A percentile compares a stretch with the other conserved stretches of the same genome.
Evolutionary conservation across 2,797 vertebrate genomes (phyloP).

Genomic region (Malacoctenus gilli): DNA sequence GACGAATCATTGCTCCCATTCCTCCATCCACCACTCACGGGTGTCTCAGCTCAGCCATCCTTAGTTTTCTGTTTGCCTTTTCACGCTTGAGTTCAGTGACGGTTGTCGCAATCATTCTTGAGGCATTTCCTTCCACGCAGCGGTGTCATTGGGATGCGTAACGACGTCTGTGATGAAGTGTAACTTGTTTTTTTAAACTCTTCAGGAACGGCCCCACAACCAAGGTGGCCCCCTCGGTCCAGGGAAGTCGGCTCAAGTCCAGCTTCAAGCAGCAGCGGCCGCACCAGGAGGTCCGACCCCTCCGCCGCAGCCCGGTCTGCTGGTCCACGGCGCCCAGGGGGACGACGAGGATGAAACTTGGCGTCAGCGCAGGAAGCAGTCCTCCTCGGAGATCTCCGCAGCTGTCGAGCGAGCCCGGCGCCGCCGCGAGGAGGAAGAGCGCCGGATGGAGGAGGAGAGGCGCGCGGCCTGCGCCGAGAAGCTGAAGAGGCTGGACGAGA

Average conservation of each 20-base stretch:
- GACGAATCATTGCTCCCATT: constrained; percentile 59
- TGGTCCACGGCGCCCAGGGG: constrained; percentile 70
- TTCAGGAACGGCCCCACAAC: constrained; percentile 77
- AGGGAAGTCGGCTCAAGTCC: constrained; percentile 68
- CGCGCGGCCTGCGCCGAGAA: constrained; percentile 93
- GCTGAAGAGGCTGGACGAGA: constrained; percentile 92
- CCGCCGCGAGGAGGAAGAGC: constrained; percentile 91
- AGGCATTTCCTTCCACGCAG: constrained; percentile 11
- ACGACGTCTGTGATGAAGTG: not conserved
- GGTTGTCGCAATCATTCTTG: constrained; percentile 32
- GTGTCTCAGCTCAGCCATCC: constrained; percentile 40
- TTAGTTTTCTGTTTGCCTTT: constrained; percentile 46
- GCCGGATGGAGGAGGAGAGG: constrained; percentile 92
- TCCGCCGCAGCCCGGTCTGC: constrained; percentile 61
- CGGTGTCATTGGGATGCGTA: not conserved
- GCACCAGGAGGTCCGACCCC: constrained; percentile 67
- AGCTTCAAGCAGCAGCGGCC: constrained; percentile 65
- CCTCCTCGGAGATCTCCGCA: constrained; percentile 89
- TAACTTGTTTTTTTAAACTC: constrained; percentile 10
- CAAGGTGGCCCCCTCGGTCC: constrained; percentile 61
- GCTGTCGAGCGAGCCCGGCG: constrained; percentile 91
- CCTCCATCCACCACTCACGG: constrained; percentile 46
- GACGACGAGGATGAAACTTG: constrained; percentile 95
- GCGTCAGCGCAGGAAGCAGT: constrained; percentile 92
- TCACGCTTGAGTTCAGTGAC: constrained; percentile 25